Evolutionary conservation across 2,113 vertebrate genomes (phyloP).

Genomic region (Sylvilagus bachmani): DNA sequence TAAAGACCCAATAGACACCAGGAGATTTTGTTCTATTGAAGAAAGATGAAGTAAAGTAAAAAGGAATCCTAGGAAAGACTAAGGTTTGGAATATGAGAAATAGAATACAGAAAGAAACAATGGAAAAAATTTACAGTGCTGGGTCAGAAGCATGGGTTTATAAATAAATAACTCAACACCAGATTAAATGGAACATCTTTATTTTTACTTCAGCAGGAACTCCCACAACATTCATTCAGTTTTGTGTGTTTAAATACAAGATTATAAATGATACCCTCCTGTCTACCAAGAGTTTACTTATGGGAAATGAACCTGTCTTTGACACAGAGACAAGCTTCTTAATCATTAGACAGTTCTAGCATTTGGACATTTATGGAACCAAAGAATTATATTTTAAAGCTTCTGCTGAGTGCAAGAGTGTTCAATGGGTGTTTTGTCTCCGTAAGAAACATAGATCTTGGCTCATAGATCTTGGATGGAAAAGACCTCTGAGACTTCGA

Average conservation of each 20-base stretch:
- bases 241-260: constrained; percentile 59
- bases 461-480: constrained; percentile 68
- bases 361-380: constrained; percentile 57
- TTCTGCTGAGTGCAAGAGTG: constrained; percentile 6
- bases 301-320: constrained; percentile 57
- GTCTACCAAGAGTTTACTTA: constrained; percentile 65
- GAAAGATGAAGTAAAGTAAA: neutral
- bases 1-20: neutral
- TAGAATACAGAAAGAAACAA: constrained; percentile 13
- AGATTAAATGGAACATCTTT: constrained; percentile 71
- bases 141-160: neutral
- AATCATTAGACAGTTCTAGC: constrained; percentile 63
- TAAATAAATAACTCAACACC: constrained; percentile 1
- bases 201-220: constrained; percentile 69
- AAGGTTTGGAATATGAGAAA: neutral
- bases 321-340: constrained; percentile 63
- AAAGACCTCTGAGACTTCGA: constrained; percentile 71
- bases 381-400: constrained; percentile 62
- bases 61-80: constrained; percentile 1
- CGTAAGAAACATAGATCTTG: constrained; percentile 46
- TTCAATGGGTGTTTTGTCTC: constrained; percentile 64
- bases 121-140: neutral
- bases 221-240: constrained; percentile 8
- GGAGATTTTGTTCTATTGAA: neutral
- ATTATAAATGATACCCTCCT: constrained; percentile 73